These are phyloP conservation scores for Ctenomys sociabilis DNA, from an alignment of 2,113 vertebrate species.

Conservation along the genomic window DNA sequence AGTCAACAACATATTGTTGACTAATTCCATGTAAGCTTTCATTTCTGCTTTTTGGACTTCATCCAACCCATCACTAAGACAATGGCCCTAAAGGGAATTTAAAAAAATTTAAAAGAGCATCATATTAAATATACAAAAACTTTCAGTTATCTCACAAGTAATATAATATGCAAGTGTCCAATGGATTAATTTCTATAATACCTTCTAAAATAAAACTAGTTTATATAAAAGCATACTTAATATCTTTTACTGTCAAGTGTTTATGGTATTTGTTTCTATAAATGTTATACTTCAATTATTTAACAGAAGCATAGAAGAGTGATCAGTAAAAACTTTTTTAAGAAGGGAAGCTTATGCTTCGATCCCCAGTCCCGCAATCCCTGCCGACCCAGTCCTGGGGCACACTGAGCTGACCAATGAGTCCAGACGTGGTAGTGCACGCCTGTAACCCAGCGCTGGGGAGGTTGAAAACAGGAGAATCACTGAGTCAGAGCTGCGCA, in stretches of 20 bases:
- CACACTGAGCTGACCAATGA: no score
- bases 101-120: slow-evolving; percentile 63
- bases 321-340: slow-evolving; percentile 32
- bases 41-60: slow-evolving; percentile 98
- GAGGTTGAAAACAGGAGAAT: no score
- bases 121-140: slow-evolving; percentile 74
- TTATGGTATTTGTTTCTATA: not conserved
- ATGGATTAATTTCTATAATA: slow-evolving; percentile 62
- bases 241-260: slow-evolving; percentile 7
- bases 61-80: slow-evolving; percentile 95
- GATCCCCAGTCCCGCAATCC: no score
- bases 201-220: slow-evolving; percentile 53
- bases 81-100: slow-evolving; percentile 91
- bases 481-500: no score
- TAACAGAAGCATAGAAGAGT: slow-evolving; percentile 60
- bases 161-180: slow-evolving; percentile 45
- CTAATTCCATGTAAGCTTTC: slow-evolving; percentile 97
- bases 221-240: slow-evolving; percentile 52
- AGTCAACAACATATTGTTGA: slow-evolving; percentile 97
- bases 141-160: slow-evolving; percentile 70
- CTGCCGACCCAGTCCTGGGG: no score
- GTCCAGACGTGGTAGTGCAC: no score
- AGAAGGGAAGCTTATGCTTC: not conserved
- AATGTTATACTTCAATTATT: slow-evolving; percentile 26
- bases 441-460: no score